A percentile compares a stretch with the other conserved stretches of the same genome.
phyloP scores from a whole-genome alignment of 2,113 vertebrate genomes.

The Paedocypris sp. region DNA sequence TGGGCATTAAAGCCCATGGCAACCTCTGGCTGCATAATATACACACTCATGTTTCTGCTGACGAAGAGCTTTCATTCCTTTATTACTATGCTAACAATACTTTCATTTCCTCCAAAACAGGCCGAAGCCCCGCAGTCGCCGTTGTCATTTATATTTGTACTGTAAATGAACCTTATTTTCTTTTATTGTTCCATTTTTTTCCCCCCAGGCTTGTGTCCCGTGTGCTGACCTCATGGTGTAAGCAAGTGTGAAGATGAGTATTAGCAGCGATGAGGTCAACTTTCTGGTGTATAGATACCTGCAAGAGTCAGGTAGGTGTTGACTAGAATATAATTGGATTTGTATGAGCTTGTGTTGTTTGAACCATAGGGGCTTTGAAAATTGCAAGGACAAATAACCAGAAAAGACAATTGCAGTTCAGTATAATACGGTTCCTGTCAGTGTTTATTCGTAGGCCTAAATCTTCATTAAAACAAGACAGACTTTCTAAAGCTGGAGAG shows the following conservation, averaged over 20 bases:
- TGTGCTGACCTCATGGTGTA: conserved; percentile 99
- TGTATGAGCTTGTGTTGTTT: no score
- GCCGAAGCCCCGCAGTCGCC: no score
- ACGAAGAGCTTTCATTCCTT: conserved; percentile 28
- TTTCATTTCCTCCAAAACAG: no score
- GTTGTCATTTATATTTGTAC: no score
- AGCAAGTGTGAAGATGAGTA: conserved; percentile 99
- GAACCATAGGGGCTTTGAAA: no score
- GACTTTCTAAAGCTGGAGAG: conserved; percentile 3
- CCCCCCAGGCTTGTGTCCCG: conserved; percentile 77
- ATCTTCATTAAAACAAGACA: no score
- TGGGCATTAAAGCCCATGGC: conserved; percentile 11
- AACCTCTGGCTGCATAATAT: conserved; percentile 20
- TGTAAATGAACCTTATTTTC: conserved; percentile 5
- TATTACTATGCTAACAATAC: no score
- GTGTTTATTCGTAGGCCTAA: no score
- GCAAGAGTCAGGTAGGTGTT: conserved; percentile 89
- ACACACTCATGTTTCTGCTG: conserved; percentile 14
- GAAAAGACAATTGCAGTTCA: no score
- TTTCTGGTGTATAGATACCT: conserved; percentile 99
- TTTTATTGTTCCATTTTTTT: conserved; percentile 32
- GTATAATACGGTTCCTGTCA: no score
- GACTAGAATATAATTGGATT: not conserved
- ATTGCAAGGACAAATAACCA: no score
- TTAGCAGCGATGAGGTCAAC: conserved; percentile 99